Conservation (phyloP, 2,888 invertebrate genomes). For the Athripsodes cinereus region DNA sequence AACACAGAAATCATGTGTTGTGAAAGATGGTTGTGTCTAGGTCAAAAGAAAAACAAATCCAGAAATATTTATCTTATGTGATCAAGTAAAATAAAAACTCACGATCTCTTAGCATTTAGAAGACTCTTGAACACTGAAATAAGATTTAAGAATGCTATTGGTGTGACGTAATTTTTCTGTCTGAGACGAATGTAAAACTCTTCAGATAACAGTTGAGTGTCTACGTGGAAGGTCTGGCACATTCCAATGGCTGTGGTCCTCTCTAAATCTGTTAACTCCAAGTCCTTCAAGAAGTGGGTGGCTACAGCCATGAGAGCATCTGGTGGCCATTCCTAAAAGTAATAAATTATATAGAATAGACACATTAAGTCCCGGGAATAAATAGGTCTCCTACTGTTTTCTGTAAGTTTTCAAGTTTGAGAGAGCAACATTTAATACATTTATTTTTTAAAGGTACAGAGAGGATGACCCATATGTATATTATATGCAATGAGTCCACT, state of each 20-base stretch:
- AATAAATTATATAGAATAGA: constrained; percentile 4
- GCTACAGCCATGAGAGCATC: constrained; percentile 89
- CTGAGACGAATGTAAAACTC: constrained; percentile 61
- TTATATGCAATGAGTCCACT: background rate
- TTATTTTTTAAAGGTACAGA: background rate
- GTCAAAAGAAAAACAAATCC: constrained; percentile 3
- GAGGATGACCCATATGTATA: background rate
- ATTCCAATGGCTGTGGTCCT: constrained; percentile 74
- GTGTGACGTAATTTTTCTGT: constrained; percentile 84
- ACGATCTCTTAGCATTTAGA: constrained; percentile 68
- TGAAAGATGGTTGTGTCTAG: background rate
- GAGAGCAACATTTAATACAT: background rate
- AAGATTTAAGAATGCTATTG: constrained; percentile 87
- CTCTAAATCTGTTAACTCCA: constrained; percentile 71
- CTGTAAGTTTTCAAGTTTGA: no score
- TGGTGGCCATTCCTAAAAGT: constrained; percentile 82
- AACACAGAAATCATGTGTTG: no score
- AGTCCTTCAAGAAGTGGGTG: constrained; percentile 69
- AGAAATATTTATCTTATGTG: background rate
- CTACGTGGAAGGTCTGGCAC: constrained; percentile 85
- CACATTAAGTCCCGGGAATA: no score
- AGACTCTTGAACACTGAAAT: constrained; percentile 85
- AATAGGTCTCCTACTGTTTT: no score
- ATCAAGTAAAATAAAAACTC: constrained; percentile 34
- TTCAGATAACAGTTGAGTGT: constrained; percentile 65